Evolutionary conservation across 1,140 invertebrate species (phyloP), one percentile per base, ranked within the genome.

Genomic region (Ladona fulva): DNA sequence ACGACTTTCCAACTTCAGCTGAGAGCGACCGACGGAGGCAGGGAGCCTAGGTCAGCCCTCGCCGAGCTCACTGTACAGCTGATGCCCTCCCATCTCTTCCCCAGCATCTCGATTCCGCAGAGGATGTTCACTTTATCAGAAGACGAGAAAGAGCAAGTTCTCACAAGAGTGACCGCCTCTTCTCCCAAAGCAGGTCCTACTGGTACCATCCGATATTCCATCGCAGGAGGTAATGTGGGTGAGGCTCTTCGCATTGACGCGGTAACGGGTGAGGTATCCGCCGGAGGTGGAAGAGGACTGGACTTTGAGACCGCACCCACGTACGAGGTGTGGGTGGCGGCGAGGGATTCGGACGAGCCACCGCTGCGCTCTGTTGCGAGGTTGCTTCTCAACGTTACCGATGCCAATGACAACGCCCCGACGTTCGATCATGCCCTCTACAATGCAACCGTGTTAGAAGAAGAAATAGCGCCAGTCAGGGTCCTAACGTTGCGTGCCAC

Each of bases 301-400:
- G 96, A 99, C 85, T 97, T 94, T 82, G 97, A 98, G 87, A 91
- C 91, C 0, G 89, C 91, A 78, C 89, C 91, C 22, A 85, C 91
- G 22, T 97, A 97, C 84, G 92, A 96, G 85, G 90, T 98, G 25
- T 98, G 96, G 96, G 89, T 98, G 75, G 94, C 97, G 87, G 96
- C 96, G 0, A 86, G 90, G 76, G 95, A 97, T 85, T 91, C 92
- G 0, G 94, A 95, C 82, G 89, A 89, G 74, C 94, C 94, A 7
- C 89, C 92, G 0, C 84, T 97, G 22, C 76, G 92, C 93, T 16
- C 87, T 91, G 78, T 83, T 0, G 81, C 83, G 0, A 89, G 92
- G 81, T 83, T 98, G 7, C 87, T 91, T 73, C 91, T 98, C 24
- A 94, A 95, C 83, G 93, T 98, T 0, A 93, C 93, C 0, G 96